These are phyloP conservation scores for Aphis gossypii DNA, from an alignment of 1,140 invertebrate genomes.

Conservation along the genomic window DNA sequence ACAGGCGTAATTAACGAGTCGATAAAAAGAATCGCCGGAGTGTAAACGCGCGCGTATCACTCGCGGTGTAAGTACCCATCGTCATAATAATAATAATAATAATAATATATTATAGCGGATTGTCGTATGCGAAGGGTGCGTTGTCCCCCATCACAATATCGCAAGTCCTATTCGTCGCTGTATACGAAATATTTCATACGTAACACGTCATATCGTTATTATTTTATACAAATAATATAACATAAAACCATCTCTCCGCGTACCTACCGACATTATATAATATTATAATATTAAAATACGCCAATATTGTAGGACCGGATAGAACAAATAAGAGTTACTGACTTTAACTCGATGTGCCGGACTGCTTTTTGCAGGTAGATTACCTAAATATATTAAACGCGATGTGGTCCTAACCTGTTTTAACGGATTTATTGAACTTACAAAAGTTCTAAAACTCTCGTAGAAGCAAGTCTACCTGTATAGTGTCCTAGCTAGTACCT, in stretches of 20 bases:
- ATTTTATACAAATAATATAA: background rate
- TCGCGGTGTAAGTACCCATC: background rate
- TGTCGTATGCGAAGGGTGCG: background rate
- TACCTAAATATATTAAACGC: too few relatives aligned
- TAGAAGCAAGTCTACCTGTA: too few relatives aligned
- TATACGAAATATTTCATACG: background rate
- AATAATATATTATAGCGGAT: background rate
- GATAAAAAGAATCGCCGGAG: background rate
- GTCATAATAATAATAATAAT: background rate
- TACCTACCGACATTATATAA: background rate
- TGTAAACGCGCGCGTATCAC: background rate
- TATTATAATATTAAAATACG: background rate
- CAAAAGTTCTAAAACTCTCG: too few relatives aligned
- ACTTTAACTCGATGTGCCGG: too few relatives aligned
- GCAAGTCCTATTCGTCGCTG: background rate
- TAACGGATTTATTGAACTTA: too few relatives aligned
- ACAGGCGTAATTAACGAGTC: slow-evolving; percentile 13
- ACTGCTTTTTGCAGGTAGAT: too few relatives aligned
- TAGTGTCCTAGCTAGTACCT: too few relatives aligned
- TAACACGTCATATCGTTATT: background rate
- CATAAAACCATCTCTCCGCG: background rate
- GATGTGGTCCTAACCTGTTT: too few relatives aligned
- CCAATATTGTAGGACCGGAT: background rate
- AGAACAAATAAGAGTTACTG: too few relatives aligned
- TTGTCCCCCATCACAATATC: background rate